Base-by-base conservation (phyloP, 2,888 invertebrate genomes). In the Cloeon dipterum region DNA sequence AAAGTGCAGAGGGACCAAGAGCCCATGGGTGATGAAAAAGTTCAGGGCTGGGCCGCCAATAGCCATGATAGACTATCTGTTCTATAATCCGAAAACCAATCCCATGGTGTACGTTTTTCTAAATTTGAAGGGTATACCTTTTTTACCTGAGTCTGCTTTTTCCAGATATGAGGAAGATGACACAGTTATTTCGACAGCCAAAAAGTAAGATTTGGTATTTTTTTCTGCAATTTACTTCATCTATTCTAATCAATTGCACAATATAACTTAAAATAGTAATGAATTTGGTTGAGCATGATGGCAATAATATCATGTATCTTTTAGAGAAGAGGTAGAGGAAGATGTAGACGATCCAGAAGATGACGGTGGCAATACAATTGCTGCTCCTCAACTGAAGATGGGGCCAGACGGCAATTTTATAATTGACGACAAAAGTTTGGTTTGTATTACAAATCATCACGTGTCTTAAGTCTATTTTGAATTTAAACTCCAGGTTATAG, bases 61-160 rank as follows among this genome's bases (percentile, higher is more conserved):
- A 29, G 29, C 79, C 33, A 89, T 93, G 86, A 76, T 79, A 46
- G 89, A 91, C 57, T 67, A 89, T 37, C 85, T 91, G 49, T 85
- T 77, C 58, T 89, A 83, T 58, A 91, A 91, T 59, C 89, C 89
- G 4, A 54, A 62, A 2, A 63, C 67, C 10, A 79, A 78, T 57
- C 79, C 79, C 3, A 77, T 83, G 64, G 63, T 39, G 40, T 37
- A 34, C 36, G 37, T 20, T n/a, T n/a, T n/a, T n/a, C n/a, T n/a
- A n/a, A 23, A 7, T 13, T 41, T n/a, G 11, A 2, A 26, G 5
- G 17, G 19, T 14, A 26, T 25, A 29, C 21, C 16, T n/a, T 7
- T 26, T 3, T 11, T 20, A 16, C 20, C 23, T 14, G 37, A 26
- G 32, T 36, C 10, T 26, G 34, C 26, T 23, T 18, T n/a, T n/a